Base-by-base conservation (phyloP, 2,888 invertebrate species). In the Bruchidius siliquastri region DNA sequence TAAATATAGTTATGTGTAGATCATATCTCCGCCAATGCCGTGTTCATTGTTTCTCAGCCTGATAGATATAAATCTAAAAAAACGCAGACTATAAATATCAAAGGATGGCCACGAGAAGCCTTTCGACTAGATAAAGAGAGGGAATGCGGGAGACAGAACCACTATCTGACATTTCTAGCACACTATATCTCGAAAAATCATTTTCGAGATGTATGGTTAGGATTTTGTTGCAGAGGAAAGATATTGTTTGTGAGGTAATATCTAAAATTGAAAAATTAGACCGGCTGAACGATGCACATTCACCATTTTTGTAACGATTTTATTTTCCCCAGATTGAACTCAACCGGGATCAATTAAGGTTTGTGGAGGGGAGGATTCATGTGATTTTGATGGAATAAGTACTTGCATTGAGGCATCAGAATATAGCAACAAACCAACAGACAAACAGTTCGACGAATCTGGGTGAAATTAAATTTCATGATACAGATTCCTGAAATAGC, bases 61-160 rank as follows among this genome's bases (percentile, higher is more conserved):
- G 69, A 70, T 72, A 70, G 73, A 73, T 74, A 79, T 79, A 79
- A 80, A 79, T 79, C 77, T 73, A 76, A 76, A 74, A n/a, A 79
- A 76, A 76, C 79, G 77, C 72, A 77, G 78, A 74, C 80, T 78
- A 79, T 80, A 81, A 81, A 81, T 81, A 81, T 80, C 80, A 75
- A 78, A 77, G 75, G 75, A 79, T 76, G 76, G 78, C 79, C 78
- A 77, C 80, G 77, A 74, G 81, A 13, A 49, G 18, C 49, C 18
- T 8, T 13, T 4, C 49, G 18, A 13, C 18, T 49, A 4, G 49
- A 71, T 21, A 26, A 21, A 22, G 71, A 71, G 18, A 49, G 49
- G 18, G 13, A 49, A 13, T 13, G 49, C 3, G 49, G 6, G 49
- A 49, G 49, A 49, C 8, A 49, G 30, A 30, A 49, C 8, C 8